Evolutionary conservation across 2,797 vertebrate genomes (phyloP).

Genomic region (Gorsachius magnificus): DNA sequence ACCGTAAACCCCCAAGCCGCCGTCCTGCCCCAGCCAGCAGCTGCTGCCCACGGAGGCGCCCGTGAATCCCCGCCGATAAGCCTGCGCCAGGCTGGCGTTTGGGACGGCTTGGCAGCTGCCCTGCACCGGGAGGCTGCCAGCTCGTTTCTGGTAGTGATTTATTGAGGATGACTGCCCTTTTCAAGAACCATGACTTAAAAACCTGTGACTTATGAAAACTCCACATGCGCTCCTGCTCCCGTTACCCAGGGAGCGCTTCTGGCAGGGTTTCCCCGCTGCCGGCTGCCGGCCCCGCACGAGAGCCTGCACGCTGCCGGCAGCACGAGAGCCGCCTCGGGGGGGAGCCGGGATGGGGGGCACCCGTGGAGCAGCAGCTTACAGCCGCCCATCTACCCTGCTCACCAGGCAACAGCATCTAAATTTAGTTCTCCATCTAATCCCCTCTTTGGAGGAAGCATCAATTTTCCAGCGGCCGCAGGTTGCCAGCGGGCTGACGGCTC

Average conservation of each 20-base stretch:
- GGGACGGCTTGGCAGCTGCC: not conserved
- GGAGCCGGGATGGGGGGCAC: accelerated
- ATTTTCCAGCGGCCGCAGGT: not conserved
- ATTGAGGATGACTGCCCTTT: not conserved
- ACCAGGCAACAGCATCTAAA: not conserved
- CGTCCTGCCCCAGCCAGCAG: not conserved
- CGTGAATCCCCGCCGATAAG: not conserved
- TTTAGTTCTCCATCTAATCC: not conserved
- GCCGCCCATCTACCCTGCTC: accelerated
- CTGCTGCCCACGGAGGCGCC: not conserved
- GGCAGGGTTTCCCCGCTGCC: not conserved
- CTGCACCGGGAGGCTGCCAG: not conserved
- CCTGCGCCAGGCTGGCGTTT: not conserved
- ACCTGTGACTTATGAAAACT: not conserved
- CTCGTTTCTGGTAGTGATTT: not conserved
- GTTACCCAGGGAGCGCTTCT: not conserved
- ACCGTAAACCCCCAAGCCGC: too few species aligned
- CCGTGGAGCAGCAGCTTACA: not conserved
- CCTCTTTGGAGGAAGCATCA: not conserved
- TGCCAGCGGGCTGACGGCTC: not conserved
- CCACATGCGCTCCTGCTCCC: not conserved
- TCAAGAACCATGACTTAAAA: not conserved
- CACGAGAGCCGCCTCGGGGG: accelerated
- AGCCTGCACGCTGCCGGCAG: not conserved
- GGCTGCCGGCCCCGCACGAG: accelerated